Evolutionary conservation across 2,113 vertebrate species (phyloP), one percentile per base, ranked within the genome.

Genomic region (Lepidothrix coronata): DNA sequence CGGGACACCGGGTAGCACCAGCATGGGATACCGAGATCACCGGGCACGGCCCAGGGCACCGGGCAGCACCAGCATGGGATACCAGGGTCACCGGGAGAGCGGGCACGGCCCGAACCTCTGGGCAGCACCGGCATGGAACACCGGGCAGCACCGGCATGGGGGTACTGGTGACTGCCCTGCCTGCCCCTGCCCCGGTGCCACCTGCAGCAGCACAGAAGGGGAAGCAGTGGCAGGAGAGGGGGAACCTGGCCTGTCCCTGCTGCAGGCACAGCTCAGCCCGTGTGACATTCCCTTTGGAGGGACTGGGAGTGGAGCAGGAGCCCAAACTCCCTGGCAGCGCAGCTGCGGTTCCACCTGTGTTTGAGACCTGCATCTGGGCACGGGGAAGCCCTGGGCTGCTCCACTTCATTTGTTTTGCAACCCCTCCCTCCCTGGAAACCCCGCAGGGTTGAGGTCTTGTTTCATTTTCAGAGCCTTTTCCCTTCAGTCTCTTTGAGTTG

Each of bases 361-460:
- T 44, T 2, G 68, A 9, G 41, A 33, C 28, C 30, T 2, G 3
- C 1, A 0, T 6, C 33, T 2, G 59, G 49, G 22, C 11, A 8
- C 4, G 0, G 48, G 57, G 44, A 41, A 71, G 8, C 31, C 43
- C 66, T 4, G 35, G 35, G 52, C 52, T 11, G 25, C 63, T 58
- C n/a, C 0, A 0, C 23, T 85, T 35, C 86, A 20, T 0, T 27
- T 0, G 0, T 24, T 49, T 7, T n/a, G 28, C 48, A n/a, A 10
- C 55, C 41, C 2, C 27, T 14, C 24, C 27, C 35, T 11, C 4
- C 0, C 13, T 23, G 25, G 12, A 82, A 88, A 27, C 33, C 75
- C 33, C 6, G 0, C 54, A 22, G 4, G 3, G 31, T 0, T n/a
- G n/a, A 12, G 14, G 4, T 4, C 7, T 33, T 0, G 0, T 35